Conservation (phyloP, 2,113 vertebrate species). For the Pithys albifrons region DNA sequence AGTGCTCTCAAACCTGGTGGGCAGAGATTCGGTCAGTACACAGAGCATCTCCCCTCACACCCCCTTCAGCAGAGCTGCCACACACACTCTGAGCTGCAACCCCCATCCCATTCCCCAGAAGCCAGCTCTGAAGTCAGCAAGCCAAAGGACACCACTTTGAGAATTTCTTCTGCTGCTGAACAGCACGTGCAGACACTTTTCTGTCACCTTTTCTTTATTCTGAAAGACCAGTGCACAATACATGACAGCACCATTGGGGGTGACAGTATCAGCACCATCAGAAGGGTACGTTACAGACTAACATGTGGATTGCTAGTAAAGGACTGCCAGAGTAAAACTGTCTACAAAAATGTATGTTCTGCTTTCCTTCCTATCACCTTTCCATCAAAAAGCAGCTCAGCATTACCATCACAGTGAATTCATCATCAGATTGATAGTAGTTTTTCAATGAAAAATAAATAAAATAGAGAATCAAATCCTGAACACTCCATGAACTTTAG, state of each 20-base stretch:
- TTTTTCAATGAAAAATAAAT: neutral
- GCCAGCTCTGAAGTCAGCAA: neutral
- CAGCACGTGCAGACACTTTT: neutral
- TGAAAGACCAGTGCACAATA: neutral
- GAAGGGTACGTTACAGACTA: neutral
- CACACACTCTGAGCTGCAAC: neutral
- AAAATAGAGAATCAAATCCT: neutral
- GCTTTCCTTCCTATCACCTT: neutral
- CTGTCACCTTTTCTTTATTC: neutral
- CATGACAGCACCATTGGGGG: neutral
- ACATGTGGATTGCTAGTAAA: rapidly evolving
- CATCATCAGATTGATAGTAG: neutral
- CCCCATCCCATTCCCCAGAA: neutral
- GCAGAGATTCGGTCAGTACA: neutral
- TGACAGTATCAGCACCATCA: neutral
- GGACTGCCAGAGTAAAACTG: neutral
- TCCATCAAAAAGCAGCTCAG: neutral
- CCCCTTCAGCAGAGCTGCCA: neutral
- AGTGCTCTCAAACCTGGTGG: conserved; percentile 87
- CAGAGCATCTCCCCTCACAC: neutral
- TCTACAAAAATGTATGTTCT: neutral
- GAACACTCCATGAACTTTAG: neutral
- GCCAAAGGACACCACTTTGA: neutral
- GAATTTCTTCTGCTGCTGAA: neutral
- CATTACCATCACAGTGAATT: neutral